Percentiles rank a stretch among this genome's conserved stretches.
Evolutionary conservation across 2,888 invertebrate genomes (phyloP).

Genomic region (Candidula unifasciata): DNA sequence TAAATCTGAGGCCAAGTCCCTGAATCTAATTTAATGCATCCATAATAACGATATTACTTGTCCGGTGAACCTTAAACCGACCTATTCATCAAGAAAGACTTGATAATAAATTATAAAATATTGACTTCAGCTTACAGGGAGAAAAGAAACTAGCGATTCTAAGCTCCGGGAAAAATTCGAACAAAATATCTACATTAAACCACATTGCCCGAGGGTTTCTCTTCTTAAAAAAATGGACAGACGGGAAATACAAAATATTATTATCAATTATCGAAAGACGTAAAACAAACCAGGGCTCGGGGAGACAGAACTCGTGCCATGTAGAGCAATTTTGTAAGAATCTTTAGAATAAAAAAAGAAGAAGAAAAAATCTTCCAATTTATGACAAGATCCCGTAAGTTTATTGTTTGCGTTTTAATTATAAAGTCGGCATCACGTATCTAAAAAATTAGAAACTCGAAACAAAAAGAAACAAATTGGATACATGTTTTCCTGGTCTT

Average conservation of each 20-base stretch:
- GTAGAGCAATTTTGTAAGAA: background rate
- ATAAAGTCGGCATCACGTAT: background rate
- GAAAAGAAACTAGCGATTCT: background rate
- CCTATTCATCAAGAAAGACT: conserved; percentile 7
- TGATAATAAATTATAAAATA: too few species aligned
- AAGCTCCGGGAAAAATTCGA: background rate
- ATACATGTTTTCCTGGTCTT: background rate
- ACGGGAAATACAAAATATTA: conserved; percentile 3
- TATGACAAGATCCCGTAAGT: conserved; percentile 1
- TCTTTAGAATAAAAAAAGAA: background rate
- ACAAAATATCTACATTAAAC: conserved; percentile 10
- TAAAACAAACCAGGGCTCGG: background rate
- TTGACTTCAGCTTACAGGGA: too few species aligned
- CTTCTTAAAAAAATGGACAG: background rate
- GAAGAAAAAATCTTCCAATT: background rate
- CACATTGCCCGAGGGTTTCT: background rate
- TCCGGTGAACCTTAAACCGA: background rate
- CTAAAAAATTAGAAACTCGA: background rate
- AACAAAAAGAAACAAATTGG: background rate
- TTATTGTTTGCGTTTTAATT: background rate
- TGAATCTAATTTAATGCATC: too few species aligned
- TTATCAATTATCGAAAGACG: conserved; percentile 13
- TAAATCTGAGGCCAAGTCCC: too few species aligned
- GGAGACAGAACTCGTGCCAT: background rate
- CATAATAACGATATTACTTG: too few species aligned